Conservation (phyloP, 2,797 vertebrate species). For the Mormyrops attenuatus region DNA sequence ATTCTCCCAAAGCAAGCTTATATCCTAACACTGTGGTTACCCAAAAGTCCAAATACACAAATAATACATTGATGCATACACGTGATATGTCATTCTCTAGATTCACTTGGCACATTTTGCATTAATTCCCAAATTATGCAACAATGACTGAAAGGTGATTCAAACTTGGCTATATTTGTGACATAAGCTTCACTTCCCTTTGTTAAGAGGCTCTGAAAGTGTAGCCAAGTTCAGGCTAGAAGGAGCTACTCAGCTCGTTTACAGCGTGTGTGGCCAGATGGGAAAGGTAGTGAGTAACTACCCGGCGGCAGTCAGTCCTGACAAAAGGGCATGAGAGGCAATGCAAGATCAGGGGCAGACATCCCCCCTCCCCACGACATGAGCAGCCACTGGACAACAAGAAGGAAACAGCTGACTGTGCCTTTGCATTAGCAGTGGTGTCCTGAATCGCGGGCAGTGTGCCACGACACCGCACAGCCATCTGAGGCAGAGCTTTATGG, state of each 20-base stretch:
- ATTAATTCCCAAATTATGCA: not conserved
- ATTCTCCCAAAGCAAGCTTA: not conserved
- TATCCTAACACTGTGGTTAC: not conserved
- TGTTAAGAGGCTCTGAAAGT: not conserved
- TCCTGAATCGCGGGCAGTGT: not conserved
- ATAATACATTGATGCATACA: not conserved
- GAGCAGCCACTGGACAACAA: not conserved
- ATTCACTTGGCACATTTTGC: not conserved
- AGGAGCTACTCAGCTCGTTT: not conserved
- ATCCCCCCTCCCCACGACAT: not conserved
- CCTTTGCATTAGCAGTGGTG: not conserved
- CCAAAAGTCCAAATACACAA: not conserved
- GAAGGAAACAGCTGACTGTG: not conserved
- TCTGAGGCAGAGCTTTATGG: not conserved
- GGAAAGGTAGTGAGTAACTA: not conserved
- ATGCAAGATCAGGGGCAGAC: not conserved
- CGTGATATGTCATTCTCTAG: not conserved
- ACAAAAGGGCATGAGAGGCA: not conserved
- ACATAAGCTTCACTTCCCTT: not conserved
- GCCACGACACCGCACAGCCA: not conserved
- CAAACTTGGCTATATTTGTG: not conserved
- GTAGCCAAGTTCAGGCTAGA: not conserved
- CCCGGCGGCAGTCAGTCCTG: not conserved
- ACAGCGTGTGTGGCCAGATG: not conserved
- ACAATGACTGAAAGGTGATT: not conserved